Percentiles rank a stretch among this genome's conserved stretches.
phyloP scores from a whole-genome alignment of 2,888 invertebrate genomes.

The Crioceris asparagi region DNA sequence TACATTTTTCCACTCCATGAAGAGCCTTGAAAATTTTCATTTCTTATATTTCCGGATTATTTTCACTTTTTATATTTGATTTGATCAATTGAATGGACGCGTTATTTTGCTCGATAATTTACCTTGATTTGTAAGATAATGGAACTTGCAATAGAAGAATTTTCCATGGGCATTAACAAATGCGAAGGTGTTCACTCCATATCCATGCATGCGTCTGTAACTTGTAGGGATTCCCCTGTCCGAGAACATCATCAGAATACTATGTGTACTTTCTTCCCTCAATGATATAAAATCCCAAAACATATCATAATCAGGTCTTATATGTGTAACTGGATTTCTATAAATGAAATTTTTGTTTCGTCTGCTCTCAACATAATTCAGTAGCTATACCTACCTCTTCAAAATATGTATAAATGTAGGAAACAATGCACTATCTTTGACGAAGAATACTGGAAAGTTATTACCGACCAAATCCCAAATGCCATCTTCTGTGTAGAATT shows the following conservation, averaged over 20 bases:
- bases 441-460: conserved; percentile 87
- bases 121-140: conserved; percentile 83
- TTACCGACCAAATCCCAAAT: conserved; percentile 91
- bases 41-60: background rate
- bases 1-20: too few species aligned
- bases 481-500: conserved; percentile 88
- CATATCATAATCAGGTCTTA: conserved; percentile 81
- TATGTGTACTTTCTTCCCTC: conserved; percentile 80
- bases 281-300: conserved; percentile 91
- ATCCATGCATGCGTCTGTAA: conserved; percentile 62
- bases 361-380: background rate
- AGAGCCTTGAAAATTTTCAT: background rate
- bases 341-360: conserved; percentile 3
- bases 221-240: conserved; percentile 93
- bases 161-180: conserved; percentile 63
- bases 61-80: background rate
- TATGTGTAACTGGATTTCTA: conserved; percentile 82
- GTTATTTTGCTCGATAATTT: background rate
- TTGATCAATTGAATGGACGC: background rate
- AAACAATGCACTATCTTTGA: conserved; percentile 80
- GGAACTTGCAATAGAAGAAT: conserved; percentile 82
- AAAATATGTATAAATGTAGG: conserved; percentile 94
- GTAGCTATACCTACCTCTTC: conserved; percentile 48
- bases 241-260: conserved; percentile 74
- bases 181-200: conserved; percentile 89